phyloP scores from a whole-genome alignment of 2,888 invertebrate genomes.

The Dichetophora obliterata region DNA sequence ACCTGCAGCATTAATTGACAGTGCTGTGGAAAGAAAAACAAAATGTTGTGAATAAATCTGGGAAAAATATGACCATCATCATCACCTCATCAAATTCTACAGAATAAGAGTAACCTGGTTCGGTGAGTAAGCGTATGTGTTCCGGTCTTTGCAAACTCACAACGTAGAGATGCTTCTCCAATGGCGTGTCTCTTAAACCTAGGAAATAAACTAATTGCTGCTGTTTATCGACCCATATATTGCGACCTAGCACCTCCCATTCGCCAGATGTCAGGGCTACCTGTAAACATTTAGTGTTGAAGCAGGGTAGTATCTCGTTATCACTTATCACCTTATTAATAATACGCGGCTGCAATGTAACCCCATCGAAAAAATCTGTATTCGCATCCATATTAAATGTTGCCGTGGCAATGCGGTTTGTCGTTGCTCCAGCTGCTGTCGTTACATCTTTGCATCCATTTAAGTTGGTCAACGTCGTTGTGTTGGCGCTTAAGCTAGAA shows the following conservation, averaged over 20 bases:
- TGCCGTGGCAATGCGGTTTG: constrained; percentile 40
- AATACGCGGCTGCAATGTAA: constrained; percentile 74
- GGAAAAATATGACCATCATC: background rate
- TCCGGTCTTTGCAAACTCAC: constrained; percentile 81
- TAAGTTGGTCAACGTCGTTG: constrained; percentile 52
- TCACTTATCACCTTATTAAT: constrained; percentile 72
- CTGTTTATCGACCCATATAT: constrained; percentile 88
- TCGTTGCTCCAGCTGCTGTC: constrained; percentile 12
- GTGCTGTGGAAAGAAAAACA: constrained; percentile 72
- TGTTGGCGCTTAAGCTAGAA: constrained; percentile 72
- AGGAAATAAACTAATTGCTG: constrained; percentile 90
- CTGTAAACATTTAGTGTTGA: constrained; percentile 45
- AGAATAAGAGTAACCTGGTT: constrained; percentile 87
- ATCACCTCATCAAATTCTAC: constrained; percentile 83
- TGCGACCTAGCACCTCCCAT: constrained; percentile 91
- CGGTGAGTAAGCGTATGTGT: constrained; percentile 82
- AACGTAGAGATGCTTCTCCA: constrained; percentile 94
- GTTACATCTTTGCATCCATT: constrained; percentile 71
- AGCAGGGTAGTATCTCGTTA: background rate
- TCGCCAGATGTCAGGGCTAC: constrained; percentile 87
- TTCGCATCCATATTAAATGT: constrained; percentile 53
- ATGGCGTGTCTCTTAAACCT: constrained; percentile 88
- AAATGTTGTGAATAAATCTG: constrained; percentile 1
- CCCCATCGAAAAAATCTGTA: constrained; percentile 59
- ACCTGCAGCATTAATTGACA: constrained; percentile 86